These are phyloP conservation scores for Colinus virginianus DNA, from an alignment of 2,113 vertebrate genomes.

Conservation along the genomic window DNA sequence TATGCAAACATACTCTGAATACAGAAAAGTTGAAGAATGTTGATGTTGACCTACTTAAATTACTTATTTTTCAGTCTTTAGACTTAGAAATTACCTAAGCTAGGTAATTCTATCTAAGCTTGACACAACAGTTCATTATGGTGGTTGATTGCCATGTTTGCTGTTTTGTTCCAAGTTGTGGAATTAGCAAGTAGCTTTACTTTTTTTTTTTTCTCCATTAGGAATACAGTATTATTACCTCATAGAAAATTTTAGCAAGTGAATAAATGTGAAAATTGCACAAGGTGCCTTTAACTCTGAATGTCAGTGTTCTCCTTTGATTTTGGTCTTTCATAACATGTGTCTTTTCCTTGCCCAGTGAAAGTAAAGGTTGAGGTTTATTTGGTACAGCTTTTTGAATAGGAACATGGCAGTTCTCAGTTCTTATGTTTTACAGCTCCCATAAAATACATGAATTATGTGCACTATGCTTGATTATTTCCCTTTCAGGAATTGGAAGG, in stretches of 20 bases:
- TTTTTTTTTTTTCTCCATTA: not conserved
- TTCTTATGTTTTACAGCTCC: not conserved
- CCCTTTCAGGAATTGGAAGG: not conserved
- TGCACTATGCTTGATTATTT: not conserved
- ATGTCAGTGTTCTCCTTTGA: not conserved
- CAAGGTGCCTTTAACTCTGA: not conserved
- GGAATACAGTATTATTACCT: not conserved
- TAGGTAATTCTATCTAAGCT: constrained; percentile 28
- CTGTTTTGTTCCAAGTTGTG: not conserved
- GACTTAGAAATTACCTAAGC: not conserved
- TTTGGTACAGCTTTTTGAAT: not conserved
- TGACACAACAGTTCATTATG: not conserved
- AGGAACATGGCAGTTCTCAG: not conserved
- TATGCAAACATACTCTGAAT: constrained; percentile 5
- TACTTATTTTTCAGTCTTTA: not conserved
- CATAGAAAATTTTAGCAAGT: not conserved
- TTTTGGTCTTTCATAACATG: not conserved
- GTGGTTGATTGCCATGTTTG: not conserved
- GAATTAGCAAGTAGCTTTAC: not conserved
- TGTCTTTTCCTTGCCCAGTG: not conserved
- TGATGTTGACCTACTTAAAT: constrained; percentile 45
- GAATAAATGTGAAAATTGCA: not conserved
- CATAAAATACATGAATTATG: too few relatives aligned
- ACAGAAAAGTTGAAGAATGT: not conserved
- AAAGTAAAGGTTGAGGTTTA: not conserved